Evolutionary conservation across 2,113 vertebrate species (phyloP).

Genomic region (Tetrax tetrax): DNA sequence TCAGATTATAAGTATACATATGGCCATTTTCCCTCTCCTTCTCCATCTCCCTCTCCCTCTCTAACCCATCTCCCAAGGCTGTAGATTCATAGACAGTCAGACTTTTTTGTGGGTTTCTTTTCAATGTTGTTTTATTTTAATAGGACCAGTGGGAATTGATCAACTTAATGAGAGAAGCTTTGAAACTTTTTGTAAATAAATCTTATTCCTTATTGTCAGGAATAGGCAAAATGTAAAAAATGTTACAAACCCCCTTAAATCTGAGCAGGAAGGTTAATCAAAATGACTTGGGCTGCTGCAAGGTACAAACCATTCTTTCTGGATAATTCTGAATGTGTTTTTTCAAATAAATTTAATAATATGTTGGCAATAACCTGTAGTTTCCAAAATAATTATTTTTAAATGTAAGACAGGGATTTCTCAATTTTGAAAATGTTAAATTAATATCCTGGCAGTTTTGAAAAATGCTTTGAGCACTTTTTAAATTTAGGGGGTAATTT

Average conservation of each 20-base stretch:
- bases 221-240: neutral
- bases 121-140: constrained; percentile 14
- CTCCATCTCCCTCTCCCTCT: neutral
- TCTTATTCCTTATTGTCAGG: neutral
- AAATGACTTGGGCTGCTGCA: neutral
- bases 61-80: neutral
- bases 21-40: neutral
- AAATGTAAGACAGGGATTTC: neutral
- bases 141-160: neutral
- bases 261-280: neutral
- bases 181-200: neutral
- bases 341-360: neutral
- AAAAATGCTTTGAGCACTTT: neutral
- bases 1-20: neutral
- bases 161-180: constrained; percentile 20
- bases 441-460: neutral
- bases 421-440: neutral
- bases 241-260: neutral
- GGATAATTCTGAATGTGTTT: neutral
- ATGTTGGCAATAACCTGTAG: neutral
- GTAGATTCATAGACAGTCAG: neutral
- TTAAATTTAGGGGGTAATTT: neutral
- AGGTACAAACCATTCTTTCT: neutral
- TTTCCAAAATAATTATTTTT: neutral
- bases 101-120: neutral